Evolutionary conservation across 2,888 invertebrate species (phyloP).

Genomic region (Orthonevra nobilis): DNA sequence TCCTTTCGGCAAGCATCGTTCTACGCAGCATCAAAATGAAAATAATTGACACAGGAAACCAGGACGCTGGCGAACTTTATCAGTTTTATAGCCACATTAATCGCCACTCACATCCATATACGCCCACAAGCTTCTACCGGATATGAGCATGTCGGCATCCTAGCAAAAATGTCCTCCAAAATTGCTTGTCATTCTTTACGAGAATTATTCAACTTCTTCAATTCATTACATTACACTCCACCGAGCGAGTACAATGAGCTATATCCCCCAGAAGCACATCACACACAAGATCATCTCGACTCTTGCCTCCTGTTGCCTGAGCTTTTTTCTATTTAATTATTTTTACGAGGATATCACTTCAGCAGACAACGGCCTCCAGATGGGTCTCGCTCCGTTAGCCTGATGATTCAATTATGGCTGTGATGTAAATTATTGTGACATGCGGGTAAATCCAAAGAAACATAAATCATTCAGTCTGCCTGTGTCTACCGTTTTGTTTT

Average conservation of each 20-base stretch:
- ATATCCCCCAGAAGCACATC: slow-evolving; percentile 3
- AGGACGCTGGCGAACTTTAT: too few species aligned
- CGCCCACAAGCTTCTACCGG: too few species aligned
- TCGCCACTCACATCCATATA: too few species aligned
- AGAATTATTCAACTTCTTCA: slow-evolving; percentile 17
- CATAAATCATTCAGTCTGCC: slow-evolving; percentile 40
- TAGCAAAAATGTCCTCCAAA: neutral
- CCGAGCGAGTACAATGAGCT: neutral
- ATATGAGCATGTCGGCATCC: neutral
- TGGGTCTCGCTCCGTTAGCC: slow-evolving; percentile 37
- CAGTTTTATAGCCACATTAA: too few species aligned
- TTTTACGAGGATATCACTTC: slow-evolving; percentile 27
- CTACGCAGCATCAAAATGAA: too few species aligned
- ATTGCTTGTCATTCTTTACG: slow-evolving; percentile 8
- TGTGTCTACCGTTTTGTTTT: too few species aligned
- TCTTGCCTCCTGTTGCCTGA: slow-evolving; percentile 9
- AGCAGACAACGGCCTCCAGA: slow-evolving; percentile 10
- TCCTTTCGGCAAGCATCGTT: too few species aligned
- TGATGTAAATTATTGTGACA: slow-evolving; percentile 51
- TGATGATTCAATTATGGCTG: slow-evolving; percentile 45
- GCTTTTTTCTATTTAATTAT: slow-evolving; percentile 48
- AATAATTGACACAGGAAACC: too few species aligned
- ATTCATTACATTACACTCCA: slow-evolving; percentile 9
- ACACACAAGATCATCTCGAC: slow-evolving; percentile 5
- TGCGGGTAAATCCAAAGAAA: slow-evolving; percentile 17